Percentiles rank a stretch among this genome's conserved stretches.
Conservation (phyloP, 1,140 invertebrate species). For the Tetragnatha versicolor region DNA sequence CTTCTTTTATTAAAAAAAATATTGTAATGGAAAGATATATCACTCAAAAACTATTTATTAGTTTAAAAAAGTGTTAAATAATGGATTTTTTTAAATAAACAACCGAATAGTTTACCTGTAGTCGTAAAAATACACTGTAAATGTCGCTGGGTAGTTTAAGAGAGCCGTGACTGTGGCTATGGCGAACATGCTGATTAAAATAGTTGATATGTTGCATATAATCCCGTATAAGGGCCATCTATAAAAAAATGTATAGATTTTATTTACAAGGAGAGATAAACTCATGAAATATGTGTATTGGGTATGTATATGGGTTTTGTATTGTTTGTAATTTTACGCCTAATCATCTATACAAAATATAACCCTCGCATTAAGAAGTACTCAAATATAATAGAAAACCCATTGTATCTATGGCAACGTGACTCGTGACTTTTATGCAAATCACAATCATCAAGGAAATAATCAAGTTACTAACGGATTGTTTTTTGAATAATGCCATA, state of each 20-base stretch:
- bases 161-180: constrained; percentile 8
- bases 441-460: too few species aligned
- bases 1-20: not conserved
- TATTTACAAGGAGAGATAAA: not conserved
- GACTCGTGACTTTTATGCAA: too few species aligned
- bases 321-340: not conserved
- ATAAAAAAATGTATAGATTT: not conserved
- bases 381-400: too few species aligned
- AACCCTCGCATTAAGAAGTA: too few species aligned
- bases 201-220: not conserved
- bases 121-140: constrained; percentile 49
- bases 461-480: too few species aligned
- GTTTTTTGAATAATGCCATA: too few species aligned
- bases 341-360: not conserved
- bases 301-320: not conserved
- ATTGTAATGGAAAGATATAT: not conserved
- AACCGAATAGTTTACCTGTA: constrained; percentile 17
- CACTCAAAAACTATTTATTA: not conserved
- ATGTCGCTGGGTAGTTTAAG: constrained; percentile 25
- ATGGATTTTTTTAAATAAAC: not conserved
- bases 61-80: not conserved
- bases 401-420: too few species aligned
- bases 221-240: constrained; percentile 27
- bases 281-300: not conserved
- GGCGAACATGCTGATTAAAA: not conserved